Evolutionary conservation across 2,888 invertebrate genomes (phyloP), one percentile per base, ranked within the genome.

Genomic region (Tenthredo livida): DNA sequence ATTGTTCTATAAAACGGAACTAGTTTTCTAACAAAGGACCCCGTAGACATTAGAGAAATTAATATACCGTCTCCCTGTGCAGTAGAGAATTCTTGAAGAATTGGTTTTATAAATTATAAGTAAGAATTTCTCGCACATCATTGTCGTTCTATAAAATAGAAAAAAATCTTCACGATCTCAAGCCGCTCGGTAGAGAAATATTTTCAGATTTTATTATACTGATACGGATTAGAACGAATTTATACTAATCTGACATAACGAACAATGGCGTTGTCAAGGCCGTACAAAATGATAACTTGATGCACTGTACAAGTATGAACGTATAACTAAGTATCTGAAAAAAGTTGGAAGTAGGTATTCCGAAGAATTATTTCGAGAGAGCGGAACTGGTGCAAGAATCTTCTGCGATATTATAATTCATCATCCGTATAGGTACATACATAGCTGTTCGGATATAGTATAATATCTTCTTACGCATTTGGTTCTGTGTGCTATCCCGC

Each of bases 391-490:
- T 50, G 77, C 54, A 5, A 33, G n/a, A 25, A 4, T 12, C 7
- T 77, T 29, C 54, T 0, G 54, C 54, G 54, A 77, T 50, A 77
- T 50, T 54, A 77, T 33, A 77, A 50, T 77, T 50, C 77, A 33
- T 54, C 77, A 77, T 25, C 25, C 75, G 47, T 54, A 54, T n/a
- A 54, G 54, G 54, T 50, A 50, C n/a, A n/a, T n/a, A n/a, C n/a
- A n/a, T 50, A 0, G n/a, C 17, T n/a, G 6, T 50, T n/a, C 17
- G 50, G 50, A n/a, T 50, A 47, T 47, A 33, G 33, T 33, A 47
- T 47, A 33, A 4, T 33, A 21, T 43, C 43, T 33, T 29, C n/a
- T 33, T 17, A 17, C n/a, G 54, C 17, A 54, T 54, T 54, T 77
- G 15, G 77, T 33, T 54, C 33, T 33, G 4, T n/a, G n/a, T 2